Evolutionary conservation across 1,140 invertebrate species (phyloP).

Genomic region (Achatina immaculata): DNA sequence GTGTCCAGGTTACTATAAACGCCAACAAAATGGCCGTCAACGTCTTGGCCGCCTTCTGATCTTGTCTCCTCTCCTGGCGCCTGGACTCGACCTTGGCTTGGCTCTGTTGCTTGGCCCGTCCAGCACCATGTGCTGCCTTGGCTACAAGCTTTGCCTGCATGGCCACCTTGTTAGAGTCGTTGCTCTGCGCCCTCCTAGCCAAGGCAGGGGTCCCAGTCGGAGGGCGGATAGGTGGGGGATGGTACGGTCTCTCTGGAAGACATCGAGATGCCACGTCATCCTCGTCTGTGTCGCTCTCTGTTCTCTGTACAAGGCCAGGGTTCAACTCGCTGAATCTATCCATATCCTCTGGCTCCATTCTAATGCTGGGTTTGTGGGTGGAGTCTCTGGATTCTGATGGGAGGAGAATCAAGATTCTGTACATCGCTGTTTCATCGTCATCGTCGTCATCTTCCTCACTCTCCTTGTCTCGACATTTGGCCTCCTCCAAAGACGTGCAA

Average conservation of each 20-base stretch:
- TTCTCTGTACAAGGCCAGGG: conserved; percentile 37
- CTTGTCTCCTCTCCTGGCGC: conserved; percentile 94
- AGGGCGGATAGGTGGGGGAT: conserved; percentile 41
- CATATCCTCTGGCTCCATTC: conserved; percentile 50
- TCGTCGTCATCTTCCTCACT: conserved; percentile 38
- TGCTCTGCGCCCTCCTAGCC: conserved; percentile 56
- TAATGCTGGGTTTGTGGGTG: conserved; percentile 47
- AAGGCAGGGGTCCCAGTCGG: conserved; percentile 61
- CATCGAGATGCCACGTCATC: conserved; percentile 23
- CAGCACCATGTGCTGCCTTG: conserved; percentile 57
- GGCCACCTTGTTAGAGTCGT: conserved; percentile 57
- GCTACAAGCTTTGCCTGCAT: conserved; percentile 61
- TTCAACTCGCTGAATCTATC: conserved; percentile 45
- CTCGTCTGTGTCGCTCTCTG: conserved; percentile 41
- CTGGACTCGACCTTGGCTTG: conserved; percentile 72
- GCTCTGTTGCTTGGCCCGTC: conserved; percentile 43
- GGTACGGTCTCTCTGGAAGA: not conserved
- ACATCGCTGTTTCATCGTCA: conserved; percentile 73
- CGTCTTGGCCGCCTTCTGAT: conserved; percentile 98
- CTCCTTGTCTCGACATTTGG: not conserved
- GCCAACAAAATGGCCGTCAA: conserved; percentile 94
- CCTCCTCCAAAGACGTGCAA: not conserved
- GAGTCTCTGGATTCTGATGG: conserved; percentile 59
- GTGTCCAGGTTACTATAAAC: conserved; percentile 99
- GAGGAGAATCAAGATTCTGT: conserved; percentile 91